phyloP scores from a whole-genome alignment of 2,797 vertebrate species.

The Cossypha heuglini region DNA sequence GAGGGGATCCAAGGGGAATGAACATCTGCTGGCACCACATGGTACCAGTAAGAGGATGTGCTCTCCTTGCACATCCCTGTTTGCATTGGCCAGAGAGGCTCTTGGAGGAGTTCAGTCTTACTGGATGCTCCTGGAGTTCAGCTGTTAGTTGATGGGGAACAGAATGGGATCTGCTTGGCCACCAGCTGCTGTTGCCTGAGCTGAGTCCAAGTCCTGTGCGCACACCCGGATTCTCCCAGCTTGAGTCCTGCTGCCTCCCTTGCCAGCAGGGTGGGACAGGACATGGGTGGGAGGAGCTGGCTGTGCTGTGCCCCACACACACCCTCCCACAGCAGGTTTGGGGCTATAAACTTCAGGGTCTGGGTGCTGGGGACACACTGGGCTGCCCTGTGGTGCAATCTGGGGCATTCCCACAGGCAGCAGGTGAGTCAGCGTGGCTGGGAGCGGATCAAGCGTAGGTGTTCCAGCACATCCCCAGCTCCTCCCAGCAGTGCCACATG shows the following conservation, averaged over 20 bases:
- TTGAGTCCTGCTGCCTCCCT: neutral
- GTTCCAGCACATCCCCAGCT: neutral
- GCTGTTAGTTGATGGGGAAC: neutral
- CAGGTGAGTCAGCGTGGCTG: neutral
- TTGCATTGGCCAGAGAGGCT: neutral
- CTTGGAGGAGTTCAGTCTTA: neutral
- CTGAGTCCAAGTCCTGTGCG: accelerated
- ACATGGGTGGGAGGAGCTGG: neutral
- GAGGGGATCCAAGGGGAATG: neutral
- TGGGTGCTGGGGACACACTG: no score
- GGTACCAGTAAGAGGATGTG: neutral
- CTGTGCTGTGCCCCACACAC: accelerated
- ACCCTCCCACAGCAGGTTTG: neutral
- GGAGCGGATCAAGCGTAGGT: accelerated
- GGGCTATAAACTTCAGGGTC: neutral
- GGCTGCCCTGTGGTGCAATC: neutral
- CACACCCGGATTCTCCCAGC: accelerated
- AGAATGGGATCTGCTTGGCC: neutral
- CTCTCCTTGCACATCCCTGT: neutral
- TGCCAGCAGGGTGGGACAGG: no score
- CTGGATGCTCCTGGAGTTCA: neutral
- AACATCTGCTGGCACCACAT: neutral
- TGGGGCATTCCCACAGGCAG: neutral
- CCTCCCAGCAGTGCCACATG: accelerated
- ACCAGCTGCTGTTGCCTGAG: neutral